Conservation (phyloP, 1,140 invertebrate species). For the Drosophila novamexicana region DNA sequence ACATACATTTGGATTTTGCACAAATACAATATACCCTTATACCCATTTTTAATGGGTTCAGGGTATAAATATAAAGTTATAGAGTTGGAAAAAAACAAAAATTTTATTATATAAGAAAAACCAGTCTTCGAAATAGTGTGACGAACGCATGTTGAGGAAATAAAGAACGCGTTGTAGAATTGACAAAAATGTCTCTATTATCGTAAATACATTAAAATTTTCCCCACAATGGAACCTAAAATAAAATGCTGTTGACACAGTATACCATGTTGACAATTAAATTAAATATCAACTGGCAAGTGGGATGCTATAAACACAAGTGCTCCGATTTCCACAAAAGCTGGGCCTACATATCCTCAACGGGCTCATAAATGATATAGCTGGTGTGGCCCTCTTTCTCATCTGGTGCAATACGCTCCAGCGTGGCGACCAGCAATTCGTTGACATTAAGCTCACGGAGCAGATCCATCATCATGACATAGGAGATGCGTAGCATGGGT, state of each 20-base stretch:
- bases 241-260: background rate
- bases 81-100: too few species aligned
- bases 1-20: too few species aligned
- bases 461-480: constrained; percentile 45
- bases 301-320: background rate
- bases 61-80: too few species aligned
- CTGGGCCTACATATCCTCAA: background rate
- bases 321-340: background rate
- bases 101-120: too few species aligned
- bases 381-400: constrained; percentile 14
- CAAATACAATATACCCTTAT: too few species aligned
- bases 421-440: constrained; percentile 24
- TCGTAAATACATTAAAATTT: background rate
- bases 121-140: background rate
- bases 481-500: constrained; percentile 37
- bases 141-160: background rate
- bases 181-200: background rate
- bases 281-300: background rate
- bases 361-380: constrained; percentile 45
- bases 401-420: constrained; percentile 3
- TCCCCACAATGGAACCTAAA: background rate
- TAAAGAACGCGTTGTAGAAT: background rate
- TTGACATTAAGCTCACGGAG: constrained; percentile 34
- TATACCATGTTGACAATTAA: background rate
- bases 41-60: too few species aligned